Conservation (phyloP, 2,888 invertebrate genomes). For the Drosophila neotestacea region DNA sequence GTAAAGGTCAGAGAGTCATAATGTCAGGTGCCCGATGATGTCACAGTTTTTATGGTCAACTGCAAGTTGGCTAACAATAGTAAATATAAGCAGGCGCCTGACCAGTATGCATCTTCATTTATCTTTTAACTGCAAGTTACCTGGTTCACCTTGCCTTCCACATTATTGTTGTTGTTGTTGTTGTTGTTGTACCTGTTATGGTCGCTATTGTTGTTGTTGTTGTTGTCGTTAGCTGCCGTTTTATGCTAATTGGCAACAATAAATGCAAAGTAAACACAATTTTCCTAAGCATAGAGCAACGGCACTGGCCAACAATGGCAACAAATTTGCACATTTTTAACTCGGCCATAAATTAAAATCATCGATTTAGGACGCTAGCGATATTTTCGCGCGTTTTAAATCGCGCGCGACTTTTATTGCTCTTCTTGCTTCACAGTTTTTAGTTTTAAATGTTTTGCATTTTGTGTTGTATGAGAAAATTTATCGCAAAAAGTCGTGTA, state of each 20-base stretch:
- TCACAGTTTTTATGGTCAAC: constrained; percentile 50
- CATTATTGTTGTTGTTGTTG: not conserved
- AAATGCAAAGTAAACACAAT: constrained; percentile 65
- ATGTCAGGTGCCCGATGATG: constrained; percentile 51
- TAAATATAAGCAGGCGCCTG: constrained; percentile 28
- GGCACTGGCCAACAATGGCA: constrained; percentile 27
- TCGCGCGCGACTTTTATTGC: constrained; percentile 17
- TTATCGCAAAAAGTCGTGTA: constrained; percentile 70
- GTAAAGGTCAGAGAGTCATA: constrained; percentile 72
- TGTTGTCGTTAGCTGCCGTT: constrained; percentile 37
- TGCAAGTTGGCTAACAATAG: constrained; percentile 64
- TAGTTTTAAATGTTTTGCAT: constrained; percentile 19
- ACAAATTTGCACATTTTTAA: constrained; percentile 63
- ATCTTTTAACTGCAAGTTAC: constrained; percentile 56
- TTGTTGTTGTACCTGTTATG: constrained; percentile 6
- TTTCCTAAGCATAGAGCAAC: constrained; percentile 49
- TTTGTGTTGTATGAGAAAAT: constrained; percentile 46
- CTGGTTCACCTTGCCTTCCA: constrained; percentile 53
- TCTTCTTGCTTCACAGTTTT: constrained; percentile 1
- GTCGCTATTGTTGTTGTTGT: constrained; percentile 15
- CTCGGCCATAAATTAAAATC: constrained; percentile 67
- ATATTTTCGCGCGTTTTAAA: constrained; percentile 45
- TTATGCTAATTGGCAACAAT: constrained; percentile 71
- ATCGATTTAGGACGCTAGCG: constrained; percentile 27
- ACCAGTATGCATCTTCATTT: constrained; percentile 61